Conservation (phyloP, 2,797 vertebrate genomes). For the Paratrypauchen microcephalus region DNA sequence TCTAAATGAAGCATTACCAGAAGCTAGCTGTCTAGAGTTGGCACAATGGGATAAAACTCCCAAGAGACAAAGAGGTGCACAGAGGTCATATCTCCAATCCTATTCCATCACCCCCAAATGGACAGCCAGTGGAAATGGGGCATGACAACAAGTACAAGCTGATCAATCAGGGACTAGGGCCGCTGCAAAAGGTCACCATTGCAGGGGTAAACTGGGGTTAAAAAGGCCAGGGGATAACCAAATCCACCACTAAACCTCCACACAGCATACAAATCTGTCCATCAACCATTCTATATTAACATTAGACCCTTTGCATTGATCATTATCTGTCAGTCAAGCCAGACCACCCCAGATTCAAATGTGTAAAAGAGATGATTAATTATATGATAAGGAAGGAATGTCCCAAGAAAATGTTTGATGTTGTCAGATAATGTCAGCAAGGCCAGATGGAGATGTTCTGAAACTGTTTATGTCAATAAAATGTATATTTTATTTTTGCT, state of each 20-base stretch:
- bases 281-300: constrained; percentile 30
- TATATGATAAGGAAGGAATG: not conserved
- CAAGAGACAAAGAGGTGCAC: constrained; percentile 45
- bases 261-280: constrained; percentile 50
- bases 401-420: not conserved
- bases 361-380: not conserved
- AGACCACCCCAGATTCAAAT: constrained; percentile 2
- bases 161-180: constrained; percentile 49
- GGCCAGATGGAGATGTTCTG: not conserved
- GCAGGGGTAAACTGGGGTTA: constrained; percentile 51
- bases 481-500: not conserved
- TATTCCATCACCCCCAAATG: constrained; percentile 64
- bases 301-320: constrained; percentile 7
- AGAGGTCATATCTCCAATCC: constrained; percentile 55
- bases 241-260: constrained; percentile 20
- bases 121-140: constrained; percentile 63
- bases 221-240: constrained; percentile 56
- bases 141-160: constrained; percentile 67
- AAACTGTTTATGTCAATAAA: not conserved
- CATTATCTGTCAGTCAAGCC: not conserved
- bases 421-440: not conserved
- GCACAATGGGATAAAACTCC: constrained; percentile 59
- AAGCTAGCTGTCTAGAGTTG: constrained; percentile 9
- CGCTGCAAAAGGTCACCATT: constrained; percentile 58
- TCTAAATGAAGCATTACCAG: constrained; percentile 5